phyloP scores from a whole-genome alignment of 2,888 invertebrate species.

The Epicampocera succincta region DNA sequence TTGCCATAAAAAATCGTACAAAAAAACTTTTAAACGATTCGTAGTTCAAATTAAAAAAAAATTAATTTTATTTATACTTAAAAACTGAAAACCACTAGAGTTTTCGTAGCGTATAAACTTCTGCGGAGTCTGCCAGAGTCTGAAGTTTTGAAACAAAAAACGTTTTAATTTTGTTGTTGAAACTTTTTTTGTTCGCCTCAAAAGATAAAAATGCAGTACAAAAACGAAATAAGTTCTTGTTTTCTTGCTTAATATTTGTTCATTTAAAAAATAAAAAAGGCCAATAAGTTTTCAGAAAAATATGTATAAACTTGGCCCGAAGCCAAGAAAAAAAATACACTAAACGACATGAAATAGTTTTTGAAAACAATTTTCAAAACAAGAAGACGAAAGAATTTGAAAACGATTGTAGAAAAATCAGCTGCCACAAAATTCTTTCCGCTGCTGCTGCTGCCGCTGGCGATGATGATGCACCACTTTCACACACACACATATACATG shows the following conservation, averaged over 20 bases:
- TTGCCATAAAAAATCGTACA: no score
- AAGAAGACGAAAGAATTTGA: conserved; percentile 48
- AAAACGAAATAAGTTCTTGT: not conserved
- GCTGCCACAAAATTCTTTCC: conserved; percentile 16
- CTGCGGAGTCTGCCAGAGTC: no score
- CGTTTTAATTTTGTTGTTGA: conserved; percentile 11
- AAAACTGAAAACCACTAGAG: no score
- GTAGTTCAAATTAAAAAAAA: no score
- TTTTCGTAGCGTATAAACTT: no score
- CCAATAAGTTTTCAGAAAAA: conserved; percentile 11
- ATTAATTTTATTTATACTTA: no score
- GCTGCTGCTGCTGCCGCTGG: conserved; percentile 23
- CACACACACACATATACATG: no score
- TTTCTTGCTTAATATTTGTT: conserved; percentile 16
- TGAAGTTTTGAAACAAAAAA: no score
- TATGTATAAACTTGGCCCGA: conserved; percentile 52
- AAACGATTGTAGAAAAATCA: conserved; percentile 55
- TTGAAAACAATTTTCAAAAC: conserved; percentile 51
- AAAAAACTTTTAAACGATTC: no score
- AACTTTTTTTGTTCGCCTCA: not conserved
- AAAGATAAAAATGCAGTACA: conserved; percentile 18
- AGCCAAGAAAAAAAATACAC: no score
- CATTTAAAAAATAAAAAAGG: conserved; percentile 18
- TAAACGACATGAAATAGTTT: conserved; percentile 66
- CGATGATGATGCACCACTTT: conserved; percentile 48